Percentiles rank a stretch among this genome's conserved stretches.
Evolutionary conservation across 2,113 vertebrate genomes (phyloP).

Genomic region (Hypocryptadius cinnamomeus): DNA sequence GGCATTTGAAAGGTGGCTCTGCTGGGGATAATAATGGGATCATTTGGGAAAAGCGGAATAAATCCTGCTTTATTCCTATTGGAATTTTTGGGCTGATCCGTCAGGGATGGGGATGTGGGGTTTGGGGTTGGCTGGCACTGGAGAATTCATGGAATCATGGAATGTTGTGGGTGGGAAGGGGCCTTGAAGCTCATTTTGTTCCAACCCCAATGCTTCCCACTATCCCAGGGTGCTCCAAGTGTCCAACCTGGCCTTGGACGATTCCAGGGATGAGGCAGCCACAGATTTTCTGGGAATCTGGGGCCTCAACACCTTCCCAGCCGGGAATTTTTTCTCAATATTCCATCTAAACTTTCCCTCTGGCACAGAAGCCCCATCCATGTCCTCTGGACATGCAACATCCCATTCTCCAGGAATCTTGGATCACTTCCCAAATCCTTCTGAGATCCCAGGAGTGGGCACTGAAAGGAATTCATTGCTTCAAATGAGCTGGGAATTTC

Average conservation of each 20-base stretch:
- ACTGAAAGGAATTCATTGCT: background rate
- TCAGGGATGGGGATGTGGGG: background rate
- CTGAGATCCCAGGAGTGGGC: background rate
- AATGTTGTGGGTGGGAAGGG: background rate
- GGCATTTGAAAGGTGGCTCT: background rate
- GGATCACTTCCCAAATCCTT: background rate
- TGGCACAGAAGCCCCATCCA: background rate
- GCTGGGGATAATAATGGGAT: background rate
- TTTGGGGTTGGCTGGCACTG: background rate
- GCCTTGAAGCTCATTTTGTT: background rate
- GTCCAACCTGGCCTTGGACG: background rate
- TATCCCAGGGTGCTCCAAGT: background rate
- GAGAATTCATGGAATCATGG: background rate
- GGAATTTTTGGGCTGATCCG: background rate
- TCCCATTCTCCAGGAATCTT: background rate
- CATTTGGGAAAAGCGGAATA: background rate
- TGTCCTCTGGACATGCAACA: rapidly evolving
- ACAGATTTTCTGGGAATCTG: background rate
- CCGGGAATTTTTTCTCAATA: background rate
- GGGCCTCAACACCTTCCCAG: background rate
- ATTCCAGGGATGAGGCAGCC: background rate
- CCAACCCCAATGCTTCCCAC: background rate
- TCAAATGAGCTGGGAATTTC: background rate
- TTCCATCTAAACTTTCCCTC: background rate
- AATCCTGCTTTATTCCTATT: no score